Percentiles rank a stretch among this genome's conserved stretches.
These are phyloP conservation scores for Dissostichus mawsoni DNA, from an alignment of 2,113 vertebrate genomes.

Conservation along the genomic window DNA sequence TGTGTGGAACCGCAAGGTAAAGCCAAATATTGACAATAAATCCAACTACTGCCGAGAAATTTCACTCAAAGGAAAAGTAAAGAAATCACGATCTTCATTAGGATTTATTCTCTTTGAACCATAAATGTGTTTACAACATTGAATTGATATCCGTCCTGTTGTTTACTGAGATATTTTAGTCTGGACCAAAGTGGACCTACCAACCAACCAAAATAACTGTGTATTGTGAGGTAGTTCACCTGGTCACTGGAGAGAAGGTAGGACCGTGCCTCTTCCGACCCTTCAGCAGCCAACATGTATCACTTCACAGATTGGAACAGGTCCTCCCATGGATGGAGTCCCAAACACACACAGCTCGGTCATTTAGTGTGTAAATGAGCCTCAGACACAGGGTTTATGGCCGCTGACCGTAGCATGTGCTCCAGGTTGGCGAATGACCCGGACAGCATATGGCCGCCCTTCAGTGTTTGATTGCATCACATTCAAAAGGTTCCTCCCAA, in stretches of 20 bases:
- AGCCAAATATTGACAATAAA: too few species aligned
- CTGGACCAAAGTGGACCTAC: neutral
- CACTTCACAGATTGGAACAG: neutral
- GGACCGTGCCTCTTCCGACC: neutral
- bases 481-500: constrained; percentile 30
- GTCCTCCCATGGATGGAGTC: neutral
- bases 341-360: constrained; percentile 5
- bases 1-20: too few species aligned
- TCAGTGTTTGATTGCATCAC: constrained; percentile 30
- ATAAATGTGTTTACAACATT: too few species aligned
- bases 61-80: too few species aligned
- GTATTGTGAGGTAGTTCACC: too few species aligned
- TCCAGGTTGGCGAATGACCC: constrained; percentile 18
- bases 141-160: neutral
- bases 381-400: constrained; percentile 28
- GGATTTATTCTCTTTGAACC: neutral
- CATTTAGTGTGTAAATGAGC: neutral
- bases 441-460: constrained; percentile 32
- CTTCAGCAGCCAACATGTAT: neutral
- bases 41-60: too few species aligned
- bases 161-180: neutral
- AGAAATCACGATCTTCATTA: neutral
- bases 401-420: neutral
- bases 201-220: neutral
- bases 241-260: neutral